Base-by-base conservation (phyloP, 2,797 vertebrate species). In the Phoebastria nigripes region DNA sequence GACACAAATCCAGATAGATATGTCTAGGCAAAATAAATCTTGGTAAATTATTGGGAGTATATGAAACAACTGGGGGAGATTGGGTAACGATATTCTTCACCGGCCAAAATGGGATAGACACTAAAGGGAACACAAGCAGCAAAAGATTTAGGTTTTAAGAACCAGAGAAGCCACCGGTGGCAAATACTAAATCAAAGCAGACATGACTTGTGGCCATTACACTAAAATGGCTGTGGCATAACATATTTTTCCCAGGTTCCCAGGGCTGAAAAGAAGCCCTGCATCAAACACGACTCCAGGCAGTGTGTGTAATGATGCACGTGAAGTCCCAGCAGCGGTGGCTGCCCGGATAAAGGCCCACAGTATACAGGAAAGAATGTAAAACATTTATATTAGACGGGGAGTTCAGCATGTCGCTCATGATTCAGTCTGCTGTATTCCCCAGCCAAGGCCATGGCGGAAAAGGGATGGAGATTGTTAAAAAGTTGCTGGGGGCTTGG, bases 381-480 rank as follows among this genome's bases (percentile, higher is more conserved):
- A 91, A 96, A 96, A 90, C 80, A 91, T 96, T 95, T 97, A 80
- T 91, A 95, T 93, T 65, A 95, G 95, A 95, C 0, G 3, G 46
- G 61, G 83, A 95, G 92, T 95, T 96, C 95, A 94, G 85, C 82
- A n/a, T 94, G 95, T 95, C 4, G 12, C 89, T 96, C 59, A 33
- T 93, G 94, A 89, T 91, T 87, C 95, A 82, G 88, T 46, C 87
- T 80, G 89, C 93, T 91, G 85, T 87, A 79, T 18, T 91, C 94
- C 73, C 82, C 82, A 88, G 87, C 91, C 95, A 94, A 95, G 66
- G 73, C 54, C 85, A 97, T 1, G 59, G 93, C 4, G 26, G 93
- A 96, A 93, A 88, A 93, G 70, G 89, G 93, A 96, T 90, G 93
- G 85, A 94, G 93, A 88, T 93, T 95, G 93, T 97, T 97, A 96